A percentile compares a stretch with the other conserved stretches of the same genome.
Conservation (phyloP, 2,113 vertebrate species). For the Malurus alboscapulatus region DNA sequence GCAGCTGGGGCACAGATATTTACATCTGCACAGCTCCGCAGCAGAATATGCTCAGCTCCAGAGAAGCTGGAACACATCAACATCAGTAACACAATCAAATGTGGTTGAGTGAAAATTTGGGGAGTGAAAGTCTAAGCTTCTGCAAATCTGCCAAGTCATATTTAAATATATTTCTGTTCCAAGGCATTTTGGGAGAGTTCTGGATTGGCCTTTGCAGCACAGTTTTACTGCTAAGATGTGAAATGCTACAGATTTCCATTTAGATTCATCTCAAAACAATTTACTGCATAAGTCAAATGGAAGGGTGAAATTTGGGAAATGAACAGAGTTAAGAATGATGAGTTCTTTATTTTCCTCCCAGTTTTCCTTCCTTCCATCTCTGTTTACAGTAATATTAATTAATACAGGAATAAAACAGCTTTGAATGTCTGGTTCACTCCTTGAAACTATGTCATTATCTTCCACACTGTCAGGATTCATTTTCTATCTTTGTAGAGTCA, state of each 20-base stretch:
- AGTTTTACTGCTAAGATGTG: background rate
- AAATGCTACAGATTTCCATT: background rate
- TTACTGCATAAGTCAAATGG: background rate
- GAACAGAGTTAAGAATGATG: background rate
- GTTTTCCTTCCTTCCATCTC: background rate
- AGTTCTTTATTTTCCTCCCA: background rate
- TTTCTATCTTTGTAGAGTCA: background rate
- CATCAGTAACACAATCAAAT: background rate
- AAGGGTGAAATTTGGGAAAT: background rate
- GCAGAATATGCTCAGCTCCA: background rate
- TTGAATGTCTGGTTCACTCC: background rate
- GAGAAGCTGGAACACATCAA: background rate
- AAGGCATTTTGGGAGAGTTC: background rate
- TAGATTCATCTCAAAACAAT: background rate
- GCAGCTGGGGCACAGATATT: background rate
- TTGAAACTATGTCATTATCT: background rate
- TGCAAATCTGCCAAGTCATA: background rate
- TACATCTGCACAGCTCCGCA: background rate
- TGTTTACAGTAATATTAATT: background rate
- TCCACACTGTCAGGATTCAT: background rate
- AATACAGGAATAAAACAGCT: background rate
- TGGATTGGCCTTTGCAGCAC: background rate
- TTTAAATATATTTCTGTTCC: background rate
- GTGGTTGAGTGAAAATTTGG: background rate
- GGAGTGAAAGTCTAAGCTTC: background rate